Base-by-base conservation (phyloP, 2,797 vertebrate genomes). In the Rousettus madagascariensis region DNA sequence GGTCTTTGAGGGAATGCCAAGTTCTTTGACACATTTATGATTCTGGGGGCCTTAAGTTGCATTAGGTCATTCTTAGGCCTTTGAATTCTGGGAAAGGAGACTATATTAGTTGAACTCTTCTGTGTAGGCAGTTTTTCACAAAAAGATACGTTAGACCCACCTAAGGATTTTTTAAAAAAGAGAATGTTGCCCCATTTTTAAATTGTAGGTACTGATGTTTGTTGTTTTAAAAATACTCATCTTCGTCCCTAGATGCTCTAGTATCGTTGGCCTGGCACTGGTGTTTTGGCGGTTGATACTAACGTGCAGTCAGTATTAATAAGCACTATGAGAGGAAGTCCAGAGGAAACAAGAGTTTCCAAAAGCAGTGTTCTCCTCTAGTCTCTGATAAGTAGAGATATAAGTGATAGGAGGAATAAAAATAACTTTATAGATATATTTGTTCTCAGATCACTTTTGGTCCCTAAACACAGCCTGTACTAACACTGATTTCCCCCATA, bases 71-170 rank as follows among this genome's bases (percentile, higher is more conserved):
- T 86, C 26, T 78, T 93, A 57, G 30, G 9, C 38, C 38, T 61
- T 96, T 85, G 41, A 92, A 75, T 87, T 94, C 33, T 68, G 77
- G 30, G 90, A 83, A 75, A 89, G 49, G 19, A 84, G 36, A 94
- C 7, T 87, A 8, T 86, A 12, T 89, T 95, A 84, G 20, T 63
- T 46, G 43, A 85, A 57, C 10, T 51, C 36, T 85, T 92, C 41
- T 68, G 4, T 90, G 55, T 78, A 17, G 66, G 61, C 36, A 93
- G 43, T 68, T 96, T 91, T 82, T 57, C 66, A 65, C 19, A 90
- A 65, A 94, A 79, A 20, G 80, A 2, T 2, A 26, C 90, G 11
- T 49, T 63, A 68, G 41, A 93, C 55, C 63, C n/a, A 82, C 24
- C 2, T 33, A n/a, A 26, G 49, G 12, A 33, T 33, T 33, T 33